Percentiles rank a stretch among this genome's conserved stretches.
Evolutionary conservation across 30 jellyfish, hydroid and myxozoan genomes (phyloP).

Genomic region (Rhopilema esculentum): DNA sequence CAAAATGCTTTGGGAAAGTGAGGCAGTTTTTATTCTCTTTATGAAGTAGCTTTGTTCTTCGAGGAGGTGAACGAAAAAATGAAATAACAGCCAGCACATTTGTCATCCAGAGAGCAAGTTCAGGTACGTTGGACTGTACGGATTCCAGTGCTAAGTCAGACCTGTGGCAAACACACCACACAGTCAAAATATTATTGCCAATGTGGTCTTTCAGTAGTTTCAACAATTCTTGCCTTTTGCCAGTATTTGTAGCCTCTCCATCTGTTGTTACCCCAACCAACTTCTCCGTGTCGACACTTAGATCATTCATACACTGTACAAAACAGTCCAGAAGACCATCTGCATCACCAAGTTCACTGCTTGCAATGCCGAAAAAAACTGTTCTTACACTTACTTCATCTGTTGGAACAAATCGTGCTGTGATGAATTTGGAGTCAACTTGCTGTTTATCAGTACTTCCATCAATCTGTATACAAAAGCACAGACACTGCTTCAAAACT

Average conservation of each 20-base stretch:
- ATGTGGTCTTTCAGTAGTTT: conserved; percentile 23
- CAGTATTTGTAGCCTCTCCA: conserved; percentile 29
- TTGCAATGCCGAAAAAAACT: conserved; percentile 47
- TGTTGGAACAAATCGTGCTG: conserved; percentile 57
- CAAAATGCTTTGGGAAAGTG: no score
- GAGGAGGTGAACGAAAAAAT: no score
- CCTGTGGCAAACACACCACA: no score
- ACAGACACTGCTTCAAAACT: no score
- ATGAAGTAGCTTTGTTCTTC: no score
- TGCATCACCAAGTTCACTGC: conserved; percentile 45
- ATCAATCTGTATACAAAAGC: no score
- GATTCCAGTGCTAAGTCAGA: no score
- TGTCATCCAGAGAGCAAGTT: no score
- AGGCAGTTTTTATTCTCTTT: no score
- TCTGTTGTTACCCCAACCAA: conserved; percentile 48
- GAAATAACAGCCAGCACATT: no score
- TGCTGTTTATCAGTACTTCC: conserved; percentile 44
- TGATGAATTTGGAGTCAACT: conserved; percentile 44
- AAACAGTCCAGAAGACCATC: conserved; percentile 28
- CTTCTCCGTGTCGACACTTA: conserved; percentile 17
- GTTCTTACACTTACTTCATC: conserved; percentile 52
- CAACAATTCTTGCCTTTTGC: conserved; percentile 33
- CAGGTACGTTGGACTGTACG: no score
- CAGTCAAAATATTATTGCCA: conserved; percentile 39
- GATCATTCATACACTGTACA: neutral